Base-by-base conservation (phyloP, 2,113 vertebrate genomes). In the Caloenas nicobarica region DNA sequence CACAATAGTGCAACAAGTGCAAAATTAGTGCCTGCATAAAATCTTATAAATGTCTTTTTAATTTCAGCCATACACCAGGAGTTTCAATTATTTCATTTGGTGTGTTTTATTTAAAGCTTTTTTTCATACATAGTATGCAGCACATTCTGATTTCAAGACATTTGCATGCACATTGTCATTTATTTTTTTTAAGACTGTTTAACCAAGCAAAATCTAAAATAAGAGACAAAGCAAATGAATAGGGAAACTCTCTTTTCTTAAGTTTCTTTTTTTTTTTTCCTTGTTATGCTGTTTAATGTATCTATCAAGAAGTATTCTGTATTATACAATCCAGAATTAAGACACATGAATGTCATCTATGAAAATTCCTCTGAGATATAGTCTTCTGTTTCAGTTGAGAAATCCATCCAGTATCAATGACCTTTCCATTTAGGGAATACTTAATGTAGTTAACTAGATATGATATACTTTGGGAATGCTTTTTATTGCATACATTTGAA, bases 401-500 rank as follows among this genome's bases (percentile, higher is more conserved):
- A 97, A 95, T 74, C 89, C 66, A 95, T 96, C 89, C 83, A 79
- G 69, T 81, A 95, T 65, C 94, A 95, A 79, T 87, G 94, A 91
- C 89, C 86, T 92, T 93, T 95, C 91, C 89, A 91, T 92, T 96
- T 94, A 92, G 87, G 91, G 89, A 93, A 92, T 95, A 57, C 70
- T 92, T 97, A 94, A 94, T 85, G 36, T 84, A 65, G 89, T 89
- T 96, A 97, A 95, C 86, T 92, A 84, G 91, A 92, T 91, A 91
- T 79, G 48, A 96, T 96, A 91, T 93, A 95, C 91, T 95, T 95
- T 89, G 89, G 84, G 86, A 95, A 93, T 93, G 91, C 69, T 95
- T 89, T 97, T 92, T 95, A 89, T 97, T 95, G 86, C 86, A 95
- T 89, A 74, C 73, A 89, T 95, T 95, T 95, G 94, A 93, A 93